These are phyloP conservation scores for Troides helena DNA, from an alignment of 2,888 invertebrate species.

Conservation along the genomic window DNA sequence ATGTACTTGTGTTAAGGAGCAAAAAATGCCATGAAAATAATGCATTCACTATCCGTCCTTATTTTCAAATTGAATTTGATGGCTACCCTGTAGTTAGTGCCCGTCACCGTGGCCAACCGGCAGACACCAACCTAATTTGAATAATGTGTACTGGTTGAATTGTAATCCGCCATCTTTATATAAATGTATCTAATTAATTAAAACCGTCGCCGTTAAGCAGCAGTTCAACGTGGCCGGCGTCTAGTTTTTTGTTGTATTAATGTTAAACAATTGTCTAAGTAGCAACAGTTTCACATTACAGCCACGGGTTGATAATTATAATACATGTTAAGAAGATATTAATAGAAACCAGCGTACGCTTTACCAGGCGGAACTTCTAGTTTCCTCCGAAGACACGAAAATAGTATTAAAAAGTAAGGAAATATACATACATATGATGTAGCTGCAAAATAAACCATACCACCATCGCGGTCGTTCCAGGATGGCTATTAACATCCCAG, in stretches of 20 bases:
- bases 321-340: not conserved
- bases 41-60: not conserved
- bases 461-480: no score
- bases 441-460: no score
- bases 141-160: conserved; percentile 36
- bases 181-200: conserved; percentile 34
- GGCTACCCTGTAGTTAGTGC: conserved; percentile 35
- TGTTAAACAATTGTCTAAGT: not conserved
- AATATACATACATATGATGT: no score
- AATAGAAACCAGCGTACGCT: no score
- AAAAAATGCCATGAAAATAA: not conserved
- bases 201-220: conserved; percentile 24
- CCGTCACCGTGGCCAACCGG: conserved; percentile 42
- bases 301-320: not conserved
- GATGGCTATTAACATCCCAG: no score
- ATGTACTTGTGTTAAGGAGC: no score
- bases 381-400: no score
- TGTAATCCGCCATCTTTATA: conserved; percentile 35
- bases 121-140: conserved; percentile 45
- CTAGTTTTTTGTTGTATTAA: conserved; percentile 13
- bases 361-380: no score
- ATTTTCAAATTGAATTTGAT: not conserved
- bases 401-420: no score
- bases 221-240: conserved; percentile 31
- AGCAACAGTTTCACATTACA: not conserved